Evolutionary conservation across 2,888 invertebrate species (phyloP), one percentile per base, ranked within the genome.

Genomic region (Ernsta delagoae): DNA sequence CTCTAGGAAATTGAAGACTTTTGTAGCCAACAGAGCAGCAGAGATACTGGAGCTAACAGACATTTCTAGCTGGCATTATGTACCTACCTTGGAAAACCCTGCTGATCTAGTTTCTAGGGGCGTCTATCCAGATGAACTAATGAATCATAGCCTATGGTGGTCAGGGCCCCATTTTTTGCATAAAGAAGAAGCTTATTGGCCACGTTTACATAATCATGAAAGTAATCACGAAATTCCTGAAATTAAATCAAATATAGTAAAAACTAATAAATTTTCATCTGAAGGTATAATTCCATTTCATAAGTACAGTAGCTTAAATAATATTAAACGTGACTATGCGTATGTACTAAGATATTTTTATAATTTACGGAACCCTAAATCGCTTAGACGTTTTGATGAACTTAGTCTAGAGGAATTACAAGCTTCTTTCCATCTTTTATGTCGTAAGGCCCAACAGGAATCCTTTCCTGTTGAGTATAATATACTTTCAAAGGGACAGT

Each of bases 231-330:
- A 31, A 24, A 54, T 54, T 31, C 54, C 54, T 54, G 54, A 54
- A 54, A 54, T 31, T 11, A 54, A 54, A 54, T 48, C 48, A 16
- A 48, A 48, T 48, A 16, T 16, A 48, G 48, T 48, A 7, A 48
- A 48, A 7, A 48, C 48, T 48, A 48, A 16, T 16, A 48, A 48
- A 3, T 12, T 0, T 16, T 7, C 6, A 6, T 48, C 7, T 0
- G 12, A 48, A 6, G 1, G 2, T 16, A 48, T 48, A 48, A 48
- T 48, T 48, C 48, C 48, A 16, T 48, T 48, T 48, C 12, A 48
- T 6, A 48, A 48, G 16, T 48, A 48, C 7, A 48, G 48, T 16
- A 48, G 48, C 48, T 48, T 48, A 16, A 16, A 48, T 48, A 48
- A 7, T 12, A 48, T 48, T 16, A 12, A 48, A 48, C 48, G 48